Evolutionary conservation across 2,888 invertebrate species (phyloP), one percentile per base, ranked within the genome.

Genomic region (Camponotus fellah): DNA sequence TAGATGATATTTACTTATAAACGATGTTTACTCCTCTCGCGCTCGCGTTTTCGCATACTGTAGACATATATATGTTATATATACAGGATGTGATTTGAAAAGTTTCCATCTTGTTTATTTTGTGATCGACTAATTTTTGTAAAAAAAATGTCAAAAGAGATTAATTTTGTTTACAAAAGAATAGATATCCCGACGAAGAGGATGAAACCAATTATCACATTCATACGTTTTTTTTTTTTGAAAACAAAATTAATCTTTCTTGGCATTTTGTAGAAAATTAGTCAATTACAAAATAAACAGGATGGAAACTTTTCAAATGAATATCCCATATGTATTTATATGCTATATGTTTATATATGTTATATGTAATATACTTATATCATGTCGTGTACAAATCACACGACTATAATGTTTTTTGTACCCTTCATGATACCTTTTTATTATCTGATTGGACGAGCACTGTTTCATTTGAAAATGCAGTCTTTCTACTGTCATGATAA

Each of bases 391-490:
- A 53, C n/a, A 34, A 6, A 64, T 56, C 62, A 37, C 26, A 83
- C 43, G 76, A 80, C 32, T 60, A 69, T 46, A 26, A 46, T 60
- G 4, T 65, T n/a, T 10, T 17, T 49, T 53, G n/a, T 32, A 40
- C n/a, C 21, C 53, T 37, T 49, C 26, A 37, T 46, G 26, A 72
- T 49, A 49, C 17, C 71, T 81, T 74, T 72, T 89, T 89, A 89
- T 89, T 89, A 89, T 89, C 87, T 89, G 81, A 82, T 74, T 89
- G 87, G 89, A 89, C 91, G 90, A 84, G 87, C 82, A 81, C 69
- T 74, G 90, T 87, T 88, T 83, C 83, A 8, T 86, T 83, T 83
- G 85, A 77, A 86, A 85, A 88, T 85, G 74, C 68, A 87, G 75
- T 88, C 75, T 89, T 85, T 64, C 43, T 72, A 69, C 65, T 46